Percentiles rank a stretch among this genome's conserved stretches.
Evolutionary conservation across 2,113 vertebrate genomes (phyloP).

Genomic region (Numenius arquata): DNA sequence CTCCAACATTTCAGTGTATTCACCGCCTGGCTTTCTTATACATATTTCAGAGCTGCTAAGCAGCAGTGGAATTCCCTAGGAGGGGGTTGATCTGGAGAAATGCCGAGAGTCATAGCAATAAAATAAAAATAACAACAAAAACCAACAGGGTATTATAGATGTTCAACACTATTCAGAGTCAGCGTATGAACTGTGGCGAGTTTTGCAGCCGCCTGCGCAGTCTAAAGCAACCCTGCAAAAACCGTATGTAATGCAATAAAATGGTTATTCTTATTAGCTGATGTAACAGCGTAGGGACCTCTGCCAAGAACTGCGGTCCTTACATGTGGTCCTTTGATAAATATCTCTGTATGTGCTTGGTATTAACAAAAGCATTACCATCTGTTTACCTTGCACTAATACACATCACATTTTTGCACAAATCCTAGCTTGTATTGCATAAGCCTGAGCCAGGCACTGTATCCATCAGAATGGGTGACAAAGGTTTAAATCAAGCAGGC

Average conservation of each 20-base stretch:
- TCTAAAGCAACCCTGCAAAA: conserved; percentile 14
- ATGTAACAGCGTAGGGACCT: conserved; percentile 8
- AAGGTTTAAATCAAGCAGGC: conserved; percentile 61
- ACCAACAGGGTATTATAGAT: neutral
- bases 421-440: conserved; percentile 34
- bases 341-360: conserved; percentile 50
- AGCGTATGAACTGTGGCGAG: neutral
- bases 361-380: conserved; percentile 66
- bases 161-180: neutral
- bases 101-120: neutral
- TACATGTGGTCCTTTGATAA: conserved; percentile 64
- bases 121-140: conserved; percentile 47
- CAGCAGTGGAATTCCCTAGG: conserved; percentile 16
- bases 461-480: conserved; percentile 63
- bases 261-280: conserved; percentile 56
- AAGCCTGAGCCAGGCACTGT: conserved; percentile 23
- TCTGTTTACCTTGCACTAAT: conserved; percentile 70
- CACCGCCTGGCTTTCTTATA: neutral
- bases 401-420: conserved; percentile 58
- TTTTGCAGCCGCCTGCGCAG: neutral
- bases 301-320: conserved; percentile 53
- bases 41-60: neutral
- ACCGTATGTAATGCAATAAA: conserved; percentile 38
- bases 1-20: neutral
- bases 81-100: neutral